phyloP scores from a whole-genome alignment of 1,140 invertebrate species.

The Bathynomus jamesi region DNA sequence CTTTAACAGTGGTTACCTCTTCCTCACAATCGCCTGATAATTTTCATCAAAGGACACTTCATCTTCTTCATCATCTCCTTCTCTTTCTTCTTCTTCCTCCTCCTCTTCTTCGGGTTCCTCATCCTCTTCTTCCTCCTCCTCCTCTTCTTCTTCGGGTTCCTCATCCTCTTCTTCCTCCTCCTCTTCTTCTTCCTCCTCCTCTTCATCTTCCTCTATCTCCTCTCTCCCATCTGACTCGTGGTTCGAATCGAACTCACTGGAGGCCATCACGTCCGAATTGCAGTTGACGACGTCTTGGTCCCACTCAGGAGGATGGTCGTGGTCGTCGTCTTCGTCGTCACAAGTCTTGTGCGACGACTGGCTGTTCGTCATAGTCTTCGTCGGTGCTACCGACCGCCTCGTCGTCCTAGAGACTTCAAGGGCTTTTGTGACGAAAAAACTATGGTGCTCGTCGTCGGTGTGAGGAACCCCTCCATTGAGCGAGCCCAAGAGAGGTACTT shows the following conservation, averaged over 20 bases:
- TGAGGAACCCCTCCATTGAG: constrained; percentile 18
- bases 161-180: background rate
- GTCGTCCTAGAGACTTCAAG: background rate
- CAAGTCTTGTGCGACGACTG: background rate
- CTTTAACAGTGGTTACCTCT: too few species aligned
- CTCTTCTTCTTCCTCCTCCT: background rate
- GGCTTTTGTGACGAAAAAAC: constrained; percentile 21
- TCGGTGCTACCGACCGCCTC: background rate
- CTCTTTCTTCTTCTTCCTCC: background rate
- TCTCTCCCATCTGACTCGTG: constrained; percentile 32
- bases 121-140: background rate
- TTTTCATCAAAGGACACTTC: background rate
- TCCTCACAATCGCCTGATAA: background rate
- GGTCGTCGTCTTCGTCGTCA: constrained; percentile 4
- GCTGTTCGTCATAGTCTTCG: background rate
- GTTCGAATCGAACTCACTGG: constrained; percentile 35
- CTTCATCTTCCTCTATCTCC: constrained; percentile 20
- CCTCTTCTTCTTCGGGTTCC: background rate
- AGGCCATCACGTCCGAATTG: constrained; percentile 34
- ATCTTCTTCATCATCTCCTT: background rate
- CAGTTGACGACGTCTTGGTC: constrained; percentile 11
- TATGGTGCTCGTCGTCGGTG: constrained; percentile 10
- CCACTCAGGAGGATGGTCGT: background rate
- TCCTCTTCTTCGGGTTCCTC: background rate
- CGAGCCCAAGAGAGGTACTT: constrained; percentile 15